A percentile compares a stretch with the other conserved stretches of the same genome.
These are phyloP conservation scores for Embidobia sp. DNA, from an alignment of 2,888 invertebrate genomes.

Conservation along the genomic window DNA sequence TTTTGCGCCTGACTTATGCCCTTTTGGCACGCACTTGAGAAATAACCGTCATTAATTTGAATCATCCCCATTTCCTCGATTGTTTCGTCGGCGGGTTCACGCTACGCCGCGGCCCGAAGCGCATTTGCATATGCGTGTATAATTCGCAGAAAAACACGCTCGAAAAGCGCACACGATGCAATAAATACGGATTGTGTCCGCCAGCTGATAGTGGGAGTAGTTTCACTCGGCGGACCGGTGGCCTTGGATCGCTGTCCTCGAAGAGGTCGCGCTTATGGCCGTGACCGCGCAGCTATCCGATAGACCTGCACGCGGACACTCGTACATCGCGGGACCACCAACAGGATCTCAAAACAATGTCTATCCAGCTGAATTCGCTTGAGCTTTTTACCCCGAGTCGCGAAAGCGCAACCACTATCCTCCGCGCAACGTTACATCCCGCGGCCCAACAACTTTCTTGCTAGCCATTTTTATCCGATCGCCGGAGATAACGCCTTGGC, in stretches of 20 bases:
- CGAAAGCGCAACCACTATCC: too few relatives aligned
- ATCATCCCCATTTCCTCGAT: slow-evolving; percentile 42
- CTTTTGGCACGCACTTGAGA: slow-evolving; percentile 38
- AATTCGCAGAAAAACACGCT: slow-evolving; percentile 38
- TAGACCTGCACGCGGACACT: slow-evolving; percentile 20
- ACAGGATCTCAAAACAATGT: slow-evolving; percentile 30
- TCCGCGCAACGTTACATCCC: too few relatives aligned
- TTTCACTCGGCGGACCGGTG: slow-evolving; percentile 14
- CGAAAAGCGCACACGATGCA: slow-evolving; percentile 28
- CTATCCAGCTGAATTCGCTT: not conserved
- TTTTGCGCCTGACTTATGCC: slow-evolving; percentile 35
- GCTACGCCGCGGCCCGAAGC: slow-evolving; percentile 1
- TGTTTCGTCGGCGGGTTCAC: slow-evolving; percentile 24
- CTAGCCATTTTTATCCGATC: too few relatives aligned
- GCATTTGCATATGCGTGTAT: slow-evolving; percentile 37
- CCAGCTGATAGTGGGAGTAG: slow-evolving; percentile 36
- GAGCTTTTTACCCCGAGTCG: slow-evolving; percentile 26
- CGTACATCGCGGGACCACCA: slow-evolving; percentile 38
- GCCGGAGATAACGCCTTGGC: slow-evolving; percentile 3
- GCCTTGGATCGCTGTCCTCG: slow-evolving; percentile 51
- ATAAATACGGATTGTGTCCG: slow-evolving; percentile 34
- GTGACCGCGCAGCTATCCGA: slow-evolving; percentile 51
- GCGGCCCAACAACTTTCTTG: too few relatives aligned
- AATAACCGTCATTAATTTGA: slow-evolving; percentile 39
- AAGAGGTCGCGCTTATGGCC: slow-evolving; percentile 49